Conservation (phyloP, 2,113 vertebrate genomes). For the Malurus melanocephalus region DNA sequence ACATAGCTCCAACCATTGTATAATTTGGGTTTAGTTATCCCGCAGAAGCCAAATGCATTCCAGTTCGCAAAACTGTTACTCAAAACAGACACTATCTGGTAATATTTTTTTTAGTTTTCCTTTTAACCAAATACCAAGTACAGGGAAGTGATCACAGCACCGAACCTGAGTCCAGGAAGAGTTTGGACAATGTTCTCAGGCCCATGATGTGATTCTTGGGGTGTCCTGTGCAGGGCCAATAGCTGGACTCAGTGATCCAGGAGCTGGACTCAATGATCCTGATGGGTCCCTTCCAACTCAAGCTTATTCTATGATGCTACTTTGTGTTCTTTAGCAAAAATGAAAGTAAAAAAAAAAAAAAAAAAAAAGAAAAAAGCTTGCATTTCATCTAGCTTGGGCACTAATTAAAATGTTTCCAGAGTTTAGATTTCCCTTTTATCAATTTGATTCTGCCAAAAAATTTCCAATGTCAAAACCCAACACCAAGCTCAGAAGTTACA, state of each 20-base stretch:
- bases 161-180: not conserved
- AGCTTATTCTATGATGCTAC: not conserved
- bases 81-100: not conserved
- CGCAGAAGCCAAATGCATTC: not conserved
- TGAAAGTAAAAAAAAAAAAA: fast-evolving
- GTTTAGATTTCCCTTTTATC: not conserved
- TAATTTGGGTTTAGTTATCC: not conserved
- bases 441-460: not conserved
- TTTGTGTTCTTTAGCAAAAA: not conserved
- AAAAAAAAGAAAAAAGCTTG: too few relatives aligned
- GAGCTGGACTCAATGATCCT: not conserved
- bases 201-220: not conserved
- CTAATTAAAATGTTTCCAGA: not conserved
- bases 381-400: not conserved
- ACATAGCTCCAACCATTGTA: not conserved
- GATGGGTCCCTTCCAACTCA: not conserved
- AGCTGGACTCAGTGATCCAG: not conserved
- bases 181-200: not conserved
- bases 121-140: not conserved
- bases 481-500: not conserved
- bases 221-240: not conserved
- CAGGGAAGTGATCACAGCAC: not conserved
- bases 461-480: not conserved
- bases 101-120: not conserved
- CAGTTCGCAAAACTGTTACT: not conserved